Evolutionary conservation across 2,888 invertebrate genomes (phyloP).

Genomic region (Morpho deidamia): DNA sequence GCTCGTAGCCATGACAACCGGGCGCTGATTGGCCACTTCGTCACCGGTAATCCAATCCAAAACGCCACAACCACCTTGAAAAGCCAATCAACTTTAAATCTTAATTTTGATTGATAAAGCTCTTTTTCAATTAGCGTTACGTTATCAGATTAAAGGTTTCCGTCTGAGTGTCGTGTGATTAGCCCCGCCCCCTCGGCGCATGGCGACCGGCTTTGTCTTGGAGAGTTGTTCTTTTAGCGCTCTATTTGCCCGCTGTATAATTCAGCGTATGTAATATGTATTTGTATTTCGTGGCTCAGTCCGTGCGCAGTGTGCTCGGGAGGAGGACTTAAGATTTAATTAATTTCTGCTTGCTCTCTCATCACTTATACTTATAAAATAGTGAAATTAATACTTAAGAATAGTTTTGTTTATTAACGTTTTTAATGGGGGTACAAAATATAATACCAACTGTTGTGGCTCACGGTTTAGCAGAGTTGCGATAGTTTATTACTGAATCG

Average conservation of each 20-base stretch:
- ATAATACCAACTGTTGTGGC: too few species aligned
- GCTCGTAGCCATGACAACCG: slow-evolving; percentile 62
- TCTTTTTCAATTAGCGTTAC: slow-evolving; percentile 35
- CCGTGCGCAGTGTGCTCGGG: slow-evolving; percentile 6
- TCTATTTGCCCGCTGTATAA: slow-evolving; percentile 23
- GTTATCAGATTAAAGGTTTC: slow-evolving; percentile 30
- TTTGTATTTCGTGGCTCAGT: too few species aligned
- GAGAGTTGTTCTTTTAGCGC: slow-evolving; percentile 57
- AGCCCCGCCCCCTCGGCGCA: slow-evolving; percentile 68
- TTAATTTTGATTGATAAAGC: slow-evolving; percentile 37
- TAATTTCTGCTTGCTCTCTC: not conserved
- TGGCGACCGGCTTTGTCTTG: slow-evolving; percentile 61
- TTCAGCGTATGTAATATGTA: slow-evolving; percentile 17
- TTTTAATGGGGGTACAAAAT: too few species aligned
- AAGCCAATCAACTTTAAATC: slow-evolving; percentile 43
- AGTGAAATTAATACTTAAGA: too few species aligned
- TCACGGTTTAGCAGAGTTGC: too few species aligned
- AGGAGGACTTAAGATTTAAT: slow-evolving; percentile 14
- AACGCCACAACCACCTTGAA: slow-evolving; percentile 42
- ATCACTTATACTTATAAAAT: too few species aligned
- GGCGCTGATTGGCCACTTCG: slow-evolving; percentile 70
- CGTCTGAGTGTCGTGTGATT: slow-evolving; percentile 44
- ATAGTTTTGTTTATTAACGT: too few species aligned
- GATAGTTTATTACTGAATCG: too few species aligned
- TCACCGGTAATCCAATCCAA: slow-evolving; percentile 27